Evolutionary conservation across 2,797 vertebrate genomes (phyloP), one percentile per base, ranked within the genome.

Genomic region (Acrossocheilus wenchowensis): DNA sequence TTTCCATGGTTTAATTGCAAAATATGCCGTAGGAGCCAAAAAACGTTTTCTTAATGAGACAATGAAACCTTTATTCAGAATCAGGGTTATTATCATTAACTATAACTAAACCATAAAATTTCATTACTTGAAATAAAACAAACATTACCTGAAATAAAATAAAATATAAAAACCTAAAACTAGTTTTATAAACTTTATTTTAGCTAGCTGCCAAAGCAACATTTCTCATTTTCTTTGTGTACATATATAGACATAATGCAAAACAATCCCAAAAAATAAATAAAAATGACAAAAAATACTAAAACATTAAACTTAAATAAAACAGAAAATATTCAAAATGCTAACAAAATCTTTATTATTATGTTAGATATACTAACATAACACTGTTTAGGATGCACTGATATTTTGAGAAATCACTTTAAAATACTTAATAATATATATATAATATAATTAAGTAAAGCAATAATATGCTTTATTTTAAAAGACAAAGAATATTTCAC

Each of bases 1-100:
- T 66, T 88, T 81, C 19, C 19, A 45, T 68, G 34, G 57, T 86
- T 81, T 60, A 78, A 36, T 30, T 34, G 43, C 48, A 23, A 84
- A 77, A 77, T 82, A 62, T 60, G 34, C 69, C 1, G 9, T 21
- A 14, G 36, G 17, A 41, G 57, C 39, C 54, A 78, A 77, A 57
- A 41, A 14, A 52, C 14, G 7, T 15, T n/a, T 84, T 84, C 75
- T 45, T 30, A 14, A 60, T 39, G 64, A 68, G 50, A n/a, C 34
- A 82, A 26, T 54, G 8, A 82, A 71, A 71, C 68, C 19, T 21
- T 71, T 39, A 41, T 71, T 71, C 21, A 43, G 7, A 41, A 60
- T n/a, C 34, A 17, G 36, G 10, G 54, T 30, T 43, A 15, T 79
- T 26, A 71, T 41, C 19, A 21, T 39, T 39, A 43, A 26, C 54